phyloP scores from a whole-genome alignment of 2,113 vertebrate species.

The Menura novaehollandiae region DNA sequence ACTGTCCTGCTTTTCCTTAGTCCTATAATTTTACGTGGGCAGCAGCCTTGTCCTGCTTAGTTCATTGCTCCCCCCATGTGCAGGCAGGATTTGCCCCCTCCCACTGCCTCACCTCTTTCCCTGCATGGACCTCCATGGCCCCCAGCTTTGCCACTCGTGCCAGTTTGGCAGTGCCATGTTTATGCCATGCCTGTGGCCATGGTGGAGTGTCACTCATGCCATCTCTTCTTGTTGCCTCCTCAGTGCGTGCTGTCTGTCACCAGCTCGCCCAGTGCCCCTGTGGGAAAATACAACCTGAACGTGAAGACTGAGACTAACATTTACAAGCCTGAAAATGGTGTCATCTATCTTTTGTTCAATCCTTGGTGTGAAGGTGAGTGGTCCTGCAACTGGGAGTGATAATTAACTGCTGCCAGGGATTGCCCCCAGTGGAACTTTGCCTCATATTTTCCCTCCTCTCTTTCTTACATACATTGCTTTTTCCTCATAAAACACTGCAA shows the following conservation, averaged over 20 bases:
- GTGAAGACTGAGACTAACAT: conserved; percentile 21
- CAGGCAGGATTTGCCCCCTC: accelerated
- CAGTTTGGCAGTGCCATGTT: neutral
- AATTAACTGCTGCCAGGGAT: neutral
- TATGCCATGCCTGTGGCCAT: neutral
- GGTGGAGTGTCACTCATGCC: neutral
- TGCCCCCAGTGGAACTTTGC: neutral
- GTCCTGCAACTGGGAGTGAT: too few relatives aligned
- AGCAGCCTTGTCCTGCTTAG: neutral
- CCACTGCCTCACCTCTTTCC: neutral
- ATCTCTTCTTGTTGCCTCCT: neutral
- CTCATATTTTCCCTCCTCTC: neutral
- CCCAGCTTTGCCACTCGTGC: accelerated
- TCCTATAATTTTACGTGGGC: neutral
- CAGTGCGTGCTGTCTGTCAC: conserved; percentile 61
- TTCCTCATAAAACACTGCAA: neutral
- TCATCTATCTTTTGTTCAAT: conserved; percentile 70
- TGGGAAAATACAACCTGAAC: conserved; percentile 60
- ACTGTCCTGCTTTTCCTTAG: neutral
- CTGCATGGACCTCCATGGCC: accelerated
- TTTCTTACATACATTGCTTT: neutral
- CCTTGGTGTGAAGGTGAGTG: conserved; percentile 71
- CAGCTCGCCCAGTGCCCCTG: neutral
- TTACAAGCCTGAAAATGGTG: neutral
- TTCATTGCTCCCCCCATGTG: neutral